These are phyloP conservation scores for Homalodisca vitripennis DNA, from an alignment of 1,140 invertebrate species.

Conservation along the genomic window DNA sequence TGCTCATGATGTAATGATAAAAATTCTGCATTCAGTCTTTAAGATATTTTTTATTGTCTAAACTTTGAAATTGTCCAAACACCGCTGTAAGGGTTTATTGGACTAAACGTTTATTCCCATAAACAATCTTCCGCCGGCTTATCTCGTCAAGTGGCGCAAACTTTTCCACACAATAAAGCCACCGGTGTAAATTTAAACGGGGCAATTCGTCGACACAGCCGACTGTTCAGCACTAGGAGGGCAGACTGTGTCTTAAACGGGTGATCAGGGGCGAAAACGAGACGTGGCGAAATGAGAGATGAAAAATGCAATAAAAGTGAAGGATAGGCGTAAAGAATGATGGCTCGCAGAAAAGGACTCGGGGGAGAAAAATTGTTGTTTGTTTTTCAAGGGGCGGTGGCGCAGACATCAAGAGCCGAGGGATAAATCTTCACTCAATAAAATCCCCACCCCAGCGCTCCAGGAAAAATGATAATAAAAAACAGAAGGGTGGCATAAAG, in stretches of 20 bases:
- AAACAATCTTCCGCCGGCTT: too few species aligned
- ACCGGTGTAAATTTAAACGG: too few species aligned
- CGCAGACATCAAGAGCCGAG: slow-evolving; percentile 21
- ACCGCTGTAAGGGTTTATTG: too few species aligned
- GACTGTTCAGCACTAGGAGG: too few species aligned
- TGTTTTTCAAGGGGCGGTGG: slow-evolving; percentile 26
- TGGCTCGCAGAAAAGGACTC: slow-evolving; percentile 8
- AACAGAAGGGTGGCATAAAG: slow-evolving; percentile 29
- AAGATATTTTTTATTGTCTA: too few species aligned
- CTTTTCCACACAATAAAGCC: too few species aligned
- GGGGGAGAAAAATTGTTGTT: slow-evolving; percentile 30
- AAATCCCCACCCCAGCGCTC: slow-evolving; percentile 21
- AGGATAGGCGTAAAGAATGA: slow-evolving; percentile 18
- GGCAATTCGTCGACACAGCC: too few species aligned
- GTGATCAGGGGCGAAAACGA: background rate
- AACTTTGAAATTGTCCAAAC: too few species aligned
- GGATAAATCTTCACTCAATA: slow-evolving; percentile 34
- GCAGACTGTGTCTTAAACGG: background rate
- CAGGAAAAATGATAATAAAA: slow-evolving; percentile 33
- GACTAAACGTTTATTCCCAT: too few species aligned
- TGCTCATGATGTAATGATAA: too few species aligned
- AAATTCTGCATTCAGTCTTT: too few species aligned
- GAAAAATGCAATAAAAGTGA: slow-evolving; percentile 23
- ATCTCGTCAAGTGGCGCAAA: too few species aligned
- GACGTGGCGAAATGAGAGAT: background rate